These are phyloP conservation scores for Reinhardtius hippoglossoides DNA, from an alignment of 2,113 vertebrate species.

Conservation along the genomic window DNA sequence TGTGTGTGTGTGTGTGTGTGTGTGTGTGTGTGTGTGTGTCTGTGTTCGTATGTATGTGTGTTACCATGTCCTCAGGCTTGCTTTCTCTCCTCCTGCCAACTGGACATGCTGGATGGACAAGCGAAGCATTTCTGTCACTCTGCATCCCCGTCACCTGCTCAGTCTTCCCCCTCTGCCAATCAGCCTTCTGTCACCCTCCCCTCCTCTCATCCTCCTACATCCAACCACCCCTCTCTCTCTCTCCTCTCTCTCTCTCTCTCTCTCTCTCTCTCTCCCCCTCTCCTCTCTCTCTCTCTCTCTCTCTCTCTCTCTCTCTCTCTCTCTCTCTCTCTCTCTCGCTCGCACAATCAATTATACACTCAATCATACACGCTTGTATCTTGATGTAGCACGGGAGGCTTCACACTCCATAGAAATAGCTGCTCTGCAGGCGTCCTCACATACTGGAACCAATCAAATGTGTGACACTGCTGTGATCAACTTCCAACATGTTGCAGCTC, in stretches of 20 bases:
- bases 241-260: not conserved
- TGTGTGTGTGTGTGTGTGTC: constrained; percentile 9
- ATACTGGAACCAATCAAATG: constrained; percentile 68
- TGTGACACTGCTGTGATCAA: constrained; percentile 59
- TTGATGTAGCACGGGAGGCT: constrained; percentile 28
- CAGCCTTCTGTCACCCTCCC: constrained; percentile 51
- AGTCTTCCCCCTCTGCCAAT: constrained; percentile 66
- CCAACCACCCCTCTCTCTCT: constrained; percentile 12
- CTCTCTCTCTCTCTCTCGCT: constrained; percentile 16
- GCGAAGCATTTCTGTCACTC: constrained; percentile 80
- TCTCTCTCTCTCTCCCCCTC: constrained; percentile 43
- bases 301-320: not conserved
- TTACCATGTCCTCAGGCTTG: constrained; percentile 54
- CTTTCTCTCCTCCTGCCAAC: constrained; percentile 57
- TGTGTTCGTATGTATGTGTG: constrained; percentile 30
- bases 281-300: not conserved
- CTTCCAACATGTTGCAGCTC: constrained; percentile 38
- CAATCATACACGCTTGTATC: constrained; percentile 1
- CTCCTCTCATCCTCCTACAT: too few species aligned
- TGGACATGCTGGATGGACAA: constrained; percentile 71
- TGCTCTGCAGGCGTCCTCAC: constrained; percentile 44
- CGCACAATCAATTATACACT: constrained; percentile 55
- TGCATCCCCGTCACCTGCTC: constrained; percentile 69
- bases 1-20: constrained; percentile 12
- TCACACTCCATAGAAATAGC: constrained; percentile 67